These are phyloP conservation scores for Holacanthus passer DNA, from an alignment of 2,113 vertebrate genomes.

Conservation along the genomic window DNA sequence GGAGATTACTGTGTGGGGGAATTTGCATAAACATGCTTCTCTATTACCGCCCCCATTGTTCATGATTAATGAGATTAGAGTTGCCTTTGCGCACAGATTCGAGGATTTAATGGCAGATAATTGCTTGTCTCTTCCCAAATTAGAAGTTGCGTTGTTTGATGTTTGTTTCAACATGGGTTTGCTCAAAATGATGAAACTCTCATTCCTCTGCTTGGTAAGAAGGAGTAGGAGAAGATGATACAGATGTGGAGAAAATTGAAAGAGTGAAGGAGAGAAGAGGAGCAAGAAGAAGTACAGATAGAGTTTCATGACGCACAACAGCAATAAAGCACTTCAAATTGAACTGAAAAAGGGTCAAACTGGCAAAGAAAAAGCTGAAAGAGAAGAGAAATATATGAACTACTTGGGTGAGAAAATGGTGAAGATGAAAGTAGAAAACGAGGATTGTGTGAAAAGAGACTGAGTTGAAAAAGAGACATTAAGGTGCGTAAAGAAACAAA, in stretches of 20 bases:
- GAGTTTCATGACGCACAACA: constrained; percentile 28
- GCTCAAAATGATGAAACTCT: constrained; percentile 47
- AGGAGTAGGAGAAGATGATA: constrained; percentile 20
- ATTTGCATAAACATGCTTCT: constrained; percentile 80
- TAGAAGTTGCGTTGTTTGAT: constrained; percentile 68
- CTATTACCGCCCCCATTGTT: constrained; percentile 78
- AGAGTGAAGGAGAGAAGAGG: constrained; percentile 16
- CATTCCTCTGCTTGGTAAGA: not conserved
- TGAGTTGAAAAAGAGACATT: constrained; percentile 8
- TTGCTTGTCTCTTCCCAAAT: constrained; percentile 78
- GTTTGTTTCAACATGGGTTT: constrained; percentile 60
- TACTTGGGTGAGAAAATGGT: constrained; percentile 5
- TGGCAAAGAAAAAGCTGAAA: not conserved
- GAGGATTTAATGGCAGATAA: constrained; percentile 76
- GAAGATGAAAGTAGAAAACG: constrained; percentile 13
- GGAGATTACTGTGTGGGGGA: constrained; percentile 68
- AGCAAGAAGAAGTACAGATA: constrained; percentile 23
- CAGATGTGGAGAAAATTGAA: constrained; percentile 43
- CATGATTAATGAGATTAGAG: constrained; percentile 80
- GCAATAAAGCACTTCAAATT: constrained; percentile 37
- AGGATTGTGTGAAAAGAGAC: constrained; percentile 2
- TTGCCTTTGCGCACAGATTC: constrained; percentile 60
- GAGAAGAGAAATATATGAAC: not conserved
- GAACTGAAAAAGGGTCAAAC: constrained; percentile 3
- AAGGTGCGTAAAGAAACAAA: constrained; percentile 18